Conservation (phyloP, 2,113 vertebrate species). For the Hydrochoerus hydrochaeris region DNA sequence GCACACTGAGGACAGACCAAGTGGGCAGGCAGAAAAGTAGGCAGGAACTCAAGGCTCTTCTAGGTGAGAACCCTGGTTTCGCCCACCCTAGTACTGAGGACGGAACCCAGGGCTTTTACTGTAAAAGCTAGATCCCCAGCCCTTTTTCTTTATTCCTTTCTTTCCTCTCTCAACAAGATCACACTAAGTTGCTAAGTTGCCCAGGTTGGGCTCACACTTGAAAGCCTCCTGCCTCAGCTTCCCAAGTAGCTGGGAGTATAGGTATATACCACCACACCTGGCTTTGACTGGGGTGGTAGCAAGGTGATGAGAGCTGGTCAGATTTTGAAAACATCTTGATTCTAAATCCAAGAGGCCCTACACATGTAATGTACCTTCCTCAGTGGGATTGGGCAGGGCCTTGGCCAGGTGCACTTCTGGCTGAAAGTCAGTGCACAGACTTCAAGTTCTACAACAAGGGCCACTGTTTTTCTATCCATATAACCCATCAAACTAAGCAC, state of each 20-base stretch:
- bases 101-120: background rate
- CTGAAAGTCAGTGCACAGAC: background rate
- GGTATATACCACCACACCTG: too few species aligned
- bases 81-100: background rate
- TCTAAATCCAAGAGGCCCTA: background rate
- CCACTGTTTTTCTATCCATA: background rate
- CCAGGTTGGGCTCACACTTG: background rate
- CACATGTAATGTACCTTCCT: background rate
- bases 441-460: conserved; percentile 9
- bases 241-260: background rate
- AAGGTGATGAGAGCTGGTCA: background rate
- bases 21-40: background rate
- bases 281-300: background rate
- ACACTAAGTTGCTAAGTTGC: background rate
- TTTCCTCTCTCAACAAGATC: background rate
- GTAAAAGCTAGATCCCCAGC: background rate
- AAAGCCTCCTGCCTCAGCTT: background rate
- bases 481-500: background rate
- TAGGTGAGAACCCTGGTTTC: background rate
- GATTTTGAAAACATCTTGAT: background rate
- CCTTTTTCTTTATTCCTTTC: background rate
- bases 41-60: background rate
- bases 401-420: conserved; percentile 7
- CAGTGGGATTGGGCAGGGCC: background rate
- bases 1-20: background rate